Base-by-base conservation (phyloP, 2,113 vertebrate genomes). In the Labeo rohita region DNA sequence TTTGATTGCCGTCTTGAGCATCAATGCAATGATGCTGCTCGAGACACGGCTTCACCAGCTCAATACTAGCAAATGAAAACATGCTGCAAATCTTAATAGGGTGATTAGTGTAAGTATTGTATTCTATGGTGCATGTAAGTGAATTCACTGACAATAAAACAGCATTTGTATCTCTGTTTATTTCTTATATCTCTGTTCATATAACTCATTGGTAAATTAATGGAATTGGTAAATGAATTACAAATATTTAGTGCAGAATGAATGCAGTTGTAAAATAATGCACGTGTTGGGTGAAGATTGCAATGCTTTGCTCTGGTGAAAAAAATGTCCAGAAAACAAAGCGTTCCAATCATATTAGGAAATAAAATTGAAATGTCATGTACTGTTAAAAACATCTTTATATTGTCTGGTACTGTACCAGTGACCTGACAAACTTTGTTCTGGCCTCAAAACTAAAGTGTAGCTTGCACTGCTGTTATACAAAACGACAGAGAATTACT, bases 361-460 rank as follows among this genome's bases (percentile, higher is more conserved):
- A 28, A 28, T 28, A 2, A 28, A 28, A 28, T 28, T 28, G 28
- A 28, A 28, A 28, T 28, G 28, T 28, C 28, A n/a, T n/a, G n/a
- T n/a, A n/a, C n/a, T n/a, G n/a, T n/a, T n/a, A n/a, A 54, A 54
- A 7, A 73, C 4, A 23, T 47, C 72, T 75, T 3, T 15, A 49
- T 50, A 23, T 9, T n/a, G n/a, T 75, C 72, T 23, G 45, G 1
- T n/a, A 50, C 18, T 59, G 54, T 59, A 59, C 47, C 45, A 75
- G 45, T 80, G 43, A 80, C 13, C 13, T 68, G 80, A 50, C 47
- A 3, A 68, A 82, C 15, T 80, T 56, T 80, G n/a, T 10, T 36
- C 47, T 52, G 61, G 16, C 45, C 23, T 70, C 28, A 81, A 15
- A 81, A 80, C 39, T 2, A 43, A 23, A 63, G 15, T 61, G 16